A percentile compares a stretch with the other conserved stretches of the same genome.
Conservation (phyloP, 2,797 vertebrate genomes). For the Pseudopleuronectes americanus region DNA sequence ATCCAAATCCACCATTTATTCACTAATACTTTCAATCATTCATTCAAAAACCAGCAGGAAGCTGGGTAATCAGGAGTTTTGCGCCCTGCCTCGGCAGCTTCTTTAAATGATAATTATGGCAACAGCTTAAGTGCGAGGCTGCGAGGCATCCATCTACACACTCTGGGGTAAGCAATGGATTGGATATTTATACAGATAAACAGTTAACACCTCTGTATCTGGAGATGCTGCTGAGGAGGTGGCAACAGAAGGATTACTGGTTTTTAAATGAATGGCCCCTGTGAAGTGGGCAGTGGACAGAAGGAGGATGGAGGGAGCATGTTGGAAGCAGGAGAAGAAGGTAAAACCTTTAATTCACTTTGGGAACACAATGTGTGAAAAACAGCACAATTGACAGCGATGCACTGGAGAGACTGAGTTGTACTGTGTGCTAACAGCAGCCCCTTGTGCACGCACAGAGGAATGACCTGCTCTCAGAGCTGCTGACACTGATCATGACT, state of each 20-base stretch:
- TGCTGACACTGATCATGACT: constrained; percentile 19
- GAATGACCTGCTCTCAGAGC: constrained; percentile 30
- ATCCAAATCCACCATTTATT: constrained; percentile 6
- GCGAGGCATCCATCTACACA: constrained; percentile 17
- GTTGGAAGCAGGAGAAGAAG: neutral
- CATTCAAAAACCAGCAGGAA: constrained; percentile 4
- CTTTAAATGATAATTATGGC: constrained; percentile 33
- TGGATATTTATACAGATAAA: constrained; percentile 42
- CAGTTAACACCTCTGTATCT: constrained; percentile 47
- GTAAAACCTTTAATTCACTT: constrained; percentile 23
- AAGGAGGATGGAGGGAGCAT: neutral
- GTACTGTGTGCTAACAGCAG: constrained; percentile 63
- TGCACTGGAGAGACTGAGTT: constrained; percentile 6
- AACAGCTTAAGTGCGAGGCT: constrained; percentile 45
- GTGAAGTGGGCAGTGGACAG: constrained; percentile 9
- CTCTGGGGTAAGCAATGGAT: neutral
- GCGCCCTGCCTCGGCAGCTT: constrained; percentile 4
- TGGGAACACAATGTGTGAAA: constrained; percentile 19
- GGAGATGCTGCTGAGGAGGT: constrained; percentile 36
- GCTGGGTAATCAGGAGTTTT: constrained; percentile 9
- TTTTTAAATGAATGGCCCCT: constrained; percentile 20
- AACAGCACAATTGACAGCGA: neutral
- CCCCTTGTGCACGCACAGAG: constrained; percentile 67
- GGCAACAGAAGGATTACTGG: constrained; percentile 25
- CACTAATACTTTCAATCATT: constrained; percentile 6